Evolutionary conservation across 1,140 invertebrate species (phyloP).

Genomic region (Pinna nobilis): DNA sequence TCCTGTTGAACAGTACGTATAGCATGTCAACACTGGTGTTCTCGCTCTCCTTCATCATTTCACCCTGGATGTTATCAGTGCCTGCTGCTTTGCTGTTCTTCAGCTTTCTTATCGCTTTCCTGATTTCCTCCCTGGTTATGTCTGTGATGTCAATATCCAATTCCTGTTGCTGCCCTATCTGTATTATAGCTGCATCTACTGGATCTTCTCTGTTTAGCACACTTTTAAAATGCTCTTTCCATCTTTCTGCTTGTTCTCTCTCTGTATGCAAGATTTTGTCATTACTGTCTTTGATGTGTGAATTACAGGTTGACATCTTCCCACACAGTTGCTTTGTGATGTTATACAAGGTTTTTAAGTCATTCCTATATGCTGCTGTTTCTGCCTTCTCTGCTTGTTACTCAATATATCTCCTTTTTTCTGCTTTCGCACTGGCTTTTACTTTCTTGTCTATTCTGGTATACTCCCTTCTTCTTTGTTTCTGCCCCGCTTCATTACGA

Average conservation of each 20-base stretch:
- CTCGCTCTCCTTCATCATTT: slow-evolving; percentile 28
- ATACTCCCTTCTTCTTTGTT: neutral
- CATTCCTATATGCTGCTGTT: neutral
- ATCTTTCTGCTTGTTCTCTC: too few species aligned
- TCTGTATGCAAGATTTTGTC: too few species aligned
- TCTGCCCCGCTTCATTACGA: neutral
- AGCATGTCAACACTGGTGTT: slow-evolving; percentile 12
- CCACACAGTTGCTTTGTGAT: slow-evolving; percentile 1
- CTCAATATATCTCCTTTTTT: slow-evolving; percentile 22
- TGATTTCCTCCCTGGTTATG: slow-evolving; percentile 33
- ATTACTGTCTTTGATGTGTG: neutral
- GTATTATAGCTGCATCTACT: neutral
- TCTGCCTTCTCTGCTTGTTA: slow-evolving; percentile 10
- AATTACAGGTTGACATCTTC: slow-evolving; percentile 3
- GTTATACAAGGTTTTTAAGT: slow-evolving; percentile 5
- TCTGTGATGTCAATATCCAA: neutral
- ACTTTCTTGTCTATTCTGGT: slow-evolving; percentile 15
- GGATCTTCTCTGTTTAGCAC: neutral
- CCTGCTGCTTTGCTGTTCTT: slow-evolving; percentile 32
- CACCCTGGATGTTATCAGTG: slow-evolving; percentile 17
- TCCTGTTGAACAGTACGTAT: slow-evolving; percentile 23
- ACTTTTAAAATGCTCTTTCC: neutral
- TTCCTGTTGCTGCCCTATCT: neutral
- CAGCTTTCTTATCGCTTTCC: slow-evolving; percentile 20
- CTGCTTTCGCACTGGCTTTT: slow-evolving; percentile 7